Conservation (phyloP, 2,113 vertebrate genomes). For the Chionis minor region DNA sequence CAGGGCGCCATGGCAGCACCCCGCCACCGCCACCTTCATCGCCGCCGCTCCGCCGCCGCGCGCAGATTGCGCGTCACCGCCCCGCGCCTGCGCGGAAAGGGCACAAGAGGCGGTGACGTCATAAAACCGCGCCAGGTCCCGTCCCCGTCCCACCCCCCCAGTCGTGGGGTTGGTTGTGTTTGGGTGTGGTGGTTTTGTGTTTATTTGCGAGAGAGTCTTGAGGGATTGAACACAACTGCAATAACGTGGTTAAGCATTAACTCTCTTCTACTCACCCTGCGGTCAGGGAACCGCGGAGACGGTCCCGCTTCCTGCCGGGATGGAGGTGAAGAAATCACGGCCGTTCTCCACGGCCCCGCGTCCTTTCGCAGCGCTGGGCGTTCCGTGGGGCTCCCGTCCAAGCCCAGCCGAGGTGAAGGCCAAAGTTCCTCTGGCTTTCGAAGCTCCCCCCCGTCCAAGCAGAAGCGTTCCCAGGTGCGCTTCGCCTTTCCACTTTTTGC, state of each 20-base stretch:
- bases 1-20: conserved; percentile 94
- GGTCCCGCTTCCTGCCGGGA: not conserved
- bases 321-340: not conserved
- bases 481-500: not conserved
- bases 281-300: not conserved
- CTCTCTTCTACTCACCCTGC: not conserved
- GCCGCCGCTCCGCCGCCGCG: not conserved
- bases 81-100: not conserved
- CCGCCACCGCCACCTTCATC: conserved; percentile 94
- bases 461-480: not conserved
- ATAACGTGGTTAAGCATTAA: not conserved
- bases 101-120: not conserved
- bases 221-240: not conserved
- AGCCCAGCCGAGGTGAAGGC: not conserved
- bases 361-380: not conserved
- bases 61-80: accelerated
- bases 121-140: not conserved
- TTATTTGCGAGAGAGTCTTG: not conserved
- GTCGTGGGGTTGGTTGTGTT: too few species aligned
- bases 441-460: not conserved
- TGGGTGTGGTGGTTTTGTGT: not conserved
- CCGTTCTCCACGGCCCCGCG: too few species aligned
- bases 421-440: not conserved
- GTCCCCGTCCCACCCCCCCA: not conserved
- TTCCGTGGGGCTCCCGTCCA: not conserved